Conservation (phyloP, 2,113 vertebrate genomes). For the Sylvilagus bachmani region DNA sequence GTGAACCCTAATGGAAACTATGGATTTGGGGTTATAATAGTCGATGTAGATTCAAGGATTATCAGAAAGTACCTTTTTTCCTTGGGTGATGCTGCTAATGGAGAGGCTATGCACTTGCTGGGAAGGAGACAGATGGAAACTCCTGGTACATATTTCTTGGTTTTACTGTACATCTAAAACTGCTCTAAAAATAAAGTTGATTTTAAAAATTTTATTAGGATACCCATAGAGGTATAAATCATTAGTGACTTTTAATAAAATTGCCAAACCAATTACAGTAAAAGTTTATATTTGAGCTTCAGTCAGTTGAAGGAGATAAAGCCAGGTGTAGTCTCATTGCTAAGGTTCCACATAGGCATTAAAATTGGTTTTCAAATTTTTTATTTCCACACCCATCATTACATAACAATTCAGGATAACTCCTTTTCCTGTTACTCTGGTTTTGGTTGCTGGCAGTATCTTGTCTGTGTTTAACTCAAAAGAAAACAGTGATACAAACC, state of each 20-base stretch:
- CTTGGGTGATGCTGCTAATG: neutral
- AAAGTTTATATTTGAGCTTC: neutral
- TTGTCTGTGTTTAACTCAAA: neutral
- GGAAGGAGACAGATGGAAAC: neutral
- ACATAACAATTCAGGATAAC: neutral
- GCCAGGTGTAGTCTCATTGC: no score
- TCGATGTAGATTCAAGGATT: fast-evolving
- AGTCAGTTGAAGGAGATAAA: neutral
- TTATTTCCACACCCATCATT: neutral
- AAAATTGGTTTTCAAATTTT: neutral
- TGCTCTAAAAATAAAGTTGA: neutral
- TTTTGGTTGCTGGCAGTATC: neutral
- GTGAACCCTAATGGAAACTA: neutral
- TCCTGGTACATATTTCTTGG: no score
- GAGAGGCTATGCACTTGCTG: no score
- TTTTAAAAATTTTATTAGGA: neutral
- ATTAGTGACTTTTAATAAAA: neutral
- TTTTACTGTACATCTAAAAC: neutral
- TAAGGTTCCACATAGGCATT: neutral
- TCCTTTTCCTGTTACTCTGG: neutral
- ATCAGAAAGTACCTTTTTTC: neutral
- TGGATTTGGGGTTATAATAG: neutral
- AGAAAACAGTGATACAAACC: neutral
- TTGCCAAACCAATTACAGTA: neutral
- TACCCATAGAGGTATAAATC: neutral